Base-by-base conservation (phyloP, 2,888 invertebrate species). In the Entomobrya multifasciata region DNA sequence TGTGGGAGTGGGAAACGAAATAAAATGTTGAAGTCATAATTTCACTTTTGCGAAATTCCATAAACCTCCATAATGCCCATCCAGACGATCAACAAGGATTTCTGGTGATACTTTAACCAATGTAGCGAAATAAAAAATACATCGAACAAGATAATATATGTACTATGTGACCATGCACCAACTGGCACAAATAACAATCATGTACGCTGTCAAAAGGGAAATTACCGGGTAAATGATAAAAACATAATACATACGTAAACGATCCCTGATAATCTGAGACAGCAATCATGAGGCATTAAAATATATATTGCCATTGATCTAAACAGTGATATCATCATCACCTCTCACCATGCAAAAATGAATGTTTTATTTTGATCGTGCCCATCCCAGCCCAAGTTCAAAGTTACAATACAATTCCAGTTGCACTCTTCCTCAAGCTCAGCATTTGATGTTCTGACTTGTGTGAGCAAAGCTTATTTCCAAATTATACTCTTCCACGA, bases 161-260 rank as follows among this genome's bases (percentile, higher is more conserved):
- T 13, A 17, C 55, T 55, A 8, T n/a, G n/a, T 13, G 55, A 55
- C n/a, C n/a, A n/a, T 44, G 20, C 44, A 15, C 41, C 67, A 70
- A 70, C 67, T 22, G 44, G 25, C 22, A 44, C 13, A 36, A 11
- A 41, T n/a, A 36, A 17, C 41, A 70, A 44, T 62, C 62, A 49
- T 72, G 72, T 72, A 72, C 47, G n/a, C 47, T 72, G 72, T 72
- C 72, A 72, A 27, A 44, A 41, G 44, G 47, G 15, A 72, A 49
- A 72, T 72, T 49, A 49, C 47, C 67, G 27, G n/a, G 49, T 27
- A 13, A 72, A 72, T 72, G 72, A 72, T 70, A 70, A 70, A n/a
- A n/a, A n/a, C 25, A 27, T 41, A 20, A 41, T 17, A 22, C n/a
- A n/a, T n/a, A n/a, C n/a, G n/a, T n/a, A n/a, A n/a, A n/a, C n/a